Evolutionary conservation across 2,797 vertebrate genomes (phyloP).

Genomic region (Poliocrania exsul): DNA sequence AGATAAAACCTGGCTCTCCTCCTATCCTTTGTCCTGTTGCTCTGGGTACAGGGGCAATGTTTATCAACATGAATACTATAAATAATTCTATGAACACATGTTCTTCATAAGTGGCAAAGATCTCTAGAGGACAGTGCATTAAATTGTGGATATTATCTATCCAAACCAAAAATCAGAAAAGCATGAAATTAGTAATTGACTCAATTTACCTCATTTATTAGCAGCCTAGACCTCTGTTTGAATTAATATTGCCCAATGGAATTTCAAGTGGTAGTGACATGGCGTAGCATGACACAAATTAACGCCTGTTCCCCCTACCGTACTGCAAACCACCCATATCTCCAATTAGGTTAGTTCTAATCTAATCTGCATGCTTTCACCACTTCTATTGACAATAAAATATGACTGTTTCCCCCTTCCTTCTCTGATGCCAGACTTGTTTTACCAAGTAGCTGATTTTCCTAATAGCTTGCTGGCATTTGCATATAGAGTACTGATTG

Average conservation of each 20-base stretch:
- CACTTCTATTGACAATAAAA: slow-evolving; percentile 65
- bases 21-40: not conserved
- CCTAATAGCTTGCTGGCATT: slow-evolving; percentile 3
- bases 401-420: not conserved
- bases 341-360: slow-evolving; percentile 69
- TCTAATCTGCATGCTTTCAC: slow-evolving; percentile 71
- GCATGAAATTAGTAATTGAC: slow-evolving; percentile 83
- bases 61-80: slow-evolving; percentile 55
- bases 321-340: slow-evolving; percentile 54
- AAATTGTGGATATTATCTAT: slow-evolving; percentile 75
- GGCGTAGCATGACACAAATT: slow-evolving; percentile 74
- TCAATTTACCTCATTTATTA: slow-evolving; percentile 82
- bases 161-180: slow-evolving; percentile 78
- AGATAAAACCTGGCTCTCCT: not conserved
- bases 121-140: slow-evolving; percentile 76
- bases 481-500: not conserved
- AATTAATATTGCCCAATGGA: slow-evolving; percentile 80
- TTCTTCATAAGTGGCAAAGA: slow-evolving; percentile 71
- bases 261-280: slow-evolving; percentile 74
- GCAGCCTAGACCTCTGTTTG: slow-evolving; percentile 73
- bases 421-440: not conserved
- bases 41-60: slow-evolving; percentile 1
- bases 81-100: slow-evolving; percentile 67
- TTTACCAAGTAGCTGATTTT: slow-evolving; percentile 51
- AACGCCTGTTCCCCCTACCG: slow-evolving; percentile 45